These are phyloP conservation scores for Pristis pectinata DNA, from an alignment of 2,797 vertebrate species.

Conservation along the genomic window DNA sequence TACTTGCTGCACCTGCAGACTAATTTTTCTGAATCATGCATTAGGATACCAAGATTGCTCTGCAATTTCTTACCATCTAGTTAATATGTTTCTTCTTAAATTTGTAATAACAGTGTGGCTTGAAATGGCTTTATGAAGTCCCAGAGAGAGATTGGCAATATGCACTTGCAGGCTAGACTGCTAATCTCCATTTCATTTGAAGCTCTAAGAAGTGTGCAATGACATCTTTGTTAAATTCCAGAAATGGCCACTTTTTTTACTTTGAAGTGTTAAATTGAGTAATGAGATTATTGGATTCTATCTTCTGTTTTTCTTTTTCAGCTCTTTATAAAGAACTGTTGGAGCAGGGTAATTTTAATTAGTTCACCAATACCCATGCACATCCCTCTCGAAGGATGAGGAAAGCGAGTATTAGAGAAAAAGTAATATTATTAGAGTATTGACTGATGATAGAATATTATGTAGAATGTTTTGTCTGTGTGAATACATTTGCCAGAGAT, in stretches of 20 bases:
- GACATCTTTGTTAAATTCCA: not conserved
- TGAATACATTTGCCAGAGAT: not conserved
- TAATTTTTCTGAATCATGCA: too few species aligned
- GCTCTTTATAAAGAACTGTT: not conserved
- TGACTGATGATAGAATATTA: not conserved
- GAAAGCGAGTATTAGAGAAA: too few species aligned
- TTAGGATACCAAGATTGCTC: too few species aligned
- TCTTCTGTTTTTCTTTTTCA: not conserved
- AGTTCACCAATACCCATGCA: not conserved
- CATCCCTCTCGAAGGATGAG: not conserved
- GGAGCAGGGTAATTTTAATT: not conserved
- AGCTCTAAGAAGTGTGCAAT: not conserved
- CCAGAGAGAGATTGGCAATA: not conserved
- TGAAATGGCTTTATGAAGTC: not conserved
- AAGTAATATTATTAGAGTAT: not conserved
- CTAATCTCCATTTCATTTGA: constrained; percentile 6
- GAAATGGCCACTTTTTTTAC: not conserved
- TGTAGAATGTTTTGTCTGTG: not conserved
- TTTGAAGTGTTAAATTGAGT: not conserved
- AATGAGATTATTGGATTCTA: not conserved
- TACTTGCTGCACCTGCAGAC: too few species aligned
- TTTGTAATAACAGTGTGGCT: not conserved
- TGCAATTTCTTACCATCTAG: too few species aligned
- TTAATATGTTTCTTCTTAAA: not conserved
- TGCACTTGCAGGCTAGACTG: not conserved